phyloP scores from a whole-genome alignment of 2,888 invertebrate species.

The Pegoplata infirma region DNA sequence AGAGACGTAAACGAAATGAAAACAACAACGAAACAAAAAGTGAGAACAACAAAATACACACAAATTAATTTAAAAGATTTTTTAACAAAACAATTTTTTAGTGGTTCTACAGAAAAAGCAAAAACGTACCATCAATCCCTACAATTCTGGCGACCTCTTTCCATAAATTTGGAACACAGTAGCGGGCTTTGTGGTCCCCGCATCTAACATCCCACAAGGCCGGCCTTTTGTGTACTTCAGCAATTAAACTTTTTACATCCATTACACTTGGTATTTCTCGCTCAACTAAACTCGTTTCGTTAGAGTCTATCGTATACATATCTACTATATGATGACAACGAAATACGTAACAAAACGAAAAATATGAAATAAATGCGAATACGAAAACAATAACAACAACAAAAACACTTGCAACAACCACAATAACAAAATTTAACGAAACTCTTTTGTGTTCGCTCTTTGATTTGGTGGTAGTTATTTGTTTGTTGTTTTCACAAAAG shows the following conservation, averaged over 20 bases:
- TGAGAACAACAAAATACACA: background rate
- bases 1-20: background rate
- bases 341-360: background rate
- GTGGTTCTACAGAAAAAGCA: too few relatives aligned
- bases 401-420: background rate
- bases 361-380: background rate
- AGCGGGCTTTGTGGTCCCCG: slow-evolving; percentile 69
- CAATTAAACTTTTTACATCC: slow-evolving; percentile 68
- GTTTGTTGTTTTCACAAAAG: too few relatives aligned
- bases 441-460: background rate
- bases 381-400: background rate
- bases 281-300: slow-evolving; percentile 66
- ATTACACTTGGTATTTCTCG: slow-evolving; percentile 71
- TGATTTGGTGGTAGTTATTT: background rate
- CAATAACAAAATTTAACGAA: background rate
- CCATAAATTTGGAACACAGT: slow-evolving; percentile 68
- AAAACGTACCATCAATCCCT: slow-evolving; percentile 68
- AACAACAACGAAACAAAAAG: background rate
- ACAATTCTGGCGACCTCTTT: slow-evolving; percentile 65
- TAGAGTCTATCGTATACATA: background rate
- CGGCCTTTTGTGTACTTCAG: slow-evolving; percentile 69
- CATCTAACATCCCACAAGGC: slow-evolving; percentile 69
- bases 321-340: background rate
- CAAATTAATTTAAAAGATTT: background rate
- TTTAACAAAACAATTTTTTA: background rate